These are phyloP conservation scores for Chromobotia macracanthus DNA, from an alignment of 2,797 vertebrate genomes.

Conservation along the genomic window DNA sequence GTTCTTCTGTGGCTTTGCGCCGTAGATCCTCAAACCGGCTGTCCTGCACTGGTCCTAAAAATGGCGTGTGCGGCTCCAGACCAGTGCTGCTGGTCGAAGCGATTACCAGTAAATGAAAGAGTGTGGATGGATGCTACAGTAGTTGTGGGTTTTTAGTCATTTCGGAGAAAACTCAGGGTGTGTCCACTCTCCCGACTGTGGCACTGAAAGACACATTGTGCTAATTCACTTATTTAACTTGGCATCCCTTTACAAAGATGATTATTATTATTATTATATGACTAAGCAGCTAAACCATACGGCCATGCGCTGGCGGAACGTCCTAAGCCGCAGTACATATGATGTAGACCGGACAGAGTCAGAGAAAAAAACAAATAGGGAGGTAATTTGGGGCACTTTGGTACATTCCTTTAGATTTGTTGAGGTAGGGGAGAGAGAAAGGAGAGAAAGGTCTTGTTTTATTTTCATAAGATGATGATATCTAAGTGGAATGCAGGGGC, in stretches of 20 bases:
- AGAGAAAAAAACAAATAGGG: slow-evolving; percentile 62
- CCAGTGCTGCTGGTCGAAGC: slow-evolving; percentile 27
- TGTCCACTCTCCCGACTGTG: slow-evolving; percentile 45
- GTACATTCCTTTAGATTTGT: slow-evolving; percentile 69
- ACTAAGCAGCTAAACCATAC: slow-evolving; percentile 70
- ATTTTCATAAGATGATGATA: slow-evolving; percentile 61
- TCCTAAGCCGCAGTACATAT: slow-evolving; percentile 69
- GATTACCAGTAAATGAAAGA: slow-evolving; percentile 56
- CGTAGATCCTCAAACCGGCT: slow-evolving; percentile 15
- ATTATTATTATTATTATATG: slow-evolving; percentile 79
- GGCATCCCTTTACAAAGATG: slow-evolving; percentile 67
- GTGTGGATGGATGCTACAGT: slow-evolving; percentile 53
- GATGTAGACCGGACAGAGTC: slow-evolving; percentile 66
- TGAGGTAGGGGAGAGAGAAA: slow-evolving; percentile 55
- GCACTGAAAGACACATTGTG: slow-evolving; percentile 70
- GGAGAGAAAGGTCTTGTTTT: slow-evolving; percentile 52
- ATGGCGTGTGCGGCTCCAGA: slow-evolving; percentile 16
- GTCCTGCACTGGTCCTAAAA: slow-evolving; percentile 30
- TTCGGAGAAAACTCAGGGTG: slow-evolving; percentile 50
- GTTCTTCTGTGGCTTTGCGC: neutral
- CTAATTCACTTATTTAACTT: slow-evolving; percentile 77
- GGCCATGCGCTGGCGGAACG: slow-evolving; percentile 62
- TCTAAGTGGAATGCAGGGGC: slow-evolving; percentile 68
- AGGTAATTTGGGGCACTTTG: slow-evolving; percentile 68
- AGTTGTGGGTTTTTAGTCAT: slow-evolving; percentile 55